Percentiles rank a stretch among this genome's conserved stretches.
phyloP scores from a whole-genome alignment of 2,888 invertebrate genomes.

The Nomada fucata region DNA sequence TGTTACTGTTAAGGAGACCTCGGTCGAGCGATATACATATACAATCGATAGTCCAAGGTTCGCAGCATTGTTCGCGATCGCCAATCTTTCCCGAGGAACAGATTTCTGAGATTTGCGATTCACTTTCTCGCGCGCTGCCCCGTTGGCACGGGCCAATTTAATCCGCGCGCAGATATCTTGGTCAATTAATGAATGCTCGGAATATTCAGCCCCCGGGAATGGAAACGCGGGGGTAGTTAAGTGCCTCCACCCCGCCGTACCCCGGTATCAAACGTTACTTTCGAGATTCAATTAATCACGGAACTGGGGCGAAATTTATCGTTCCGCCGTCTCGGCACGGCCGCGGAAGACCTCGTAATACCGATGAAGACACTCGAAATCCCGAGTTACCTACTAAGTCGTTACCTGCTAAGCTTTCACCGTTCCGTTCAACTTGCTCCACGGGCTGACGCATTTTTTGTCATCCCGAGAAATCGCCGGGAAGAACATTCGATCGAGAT shows the following conservation, averaged over 20 bases:
- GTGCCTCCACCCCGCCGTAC: conserved; percentile 11
- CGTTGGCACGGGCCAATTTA: conserved; percentile 61
- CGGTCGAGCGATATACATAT: neutral
- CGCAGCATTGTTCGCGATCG: too few species aligned
- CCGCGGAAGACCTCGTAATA: conserved; percentile 15
- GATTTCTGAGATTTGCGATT: conserved; percentile 67
- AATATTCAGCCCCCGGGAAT: conserved; percentile 49
- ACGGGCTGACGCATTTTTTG: too few species aligned
- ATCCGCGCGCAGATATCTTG: conserved; percentile 68
- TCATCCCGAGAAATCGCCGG: too few species aligned
- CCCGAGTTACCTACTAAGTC: neutral
- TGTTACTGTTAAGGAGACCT: too few species aligned
- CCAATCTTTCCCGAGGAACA: neutral
- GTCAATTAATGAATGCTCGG: conserved; percentile 71
- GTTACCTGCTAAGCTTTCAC: neutral
- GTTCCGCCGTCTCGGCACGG: conserved; percentile 25
- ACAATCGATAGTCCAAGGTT: too few species aligned
- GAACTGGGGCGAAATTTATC: conserved; percentile 61
- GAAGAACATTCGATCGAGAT: too few species aligned
- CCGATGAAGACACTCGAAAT: conserved; percentile 35
- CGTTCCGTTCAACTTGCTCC: neutral
- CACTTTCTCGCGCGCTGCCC: conserved; percentile 51
- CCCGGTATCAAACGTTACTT: conserved; percentile 60
- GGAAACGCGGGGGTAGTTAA: conserved; percentile 57
- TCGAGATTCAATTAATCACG: conserved; percentile 70